phyloP scores from a whole-genome alignment of 2,797 vertebrate species.

The Eulemur rubriventer region DNA sequence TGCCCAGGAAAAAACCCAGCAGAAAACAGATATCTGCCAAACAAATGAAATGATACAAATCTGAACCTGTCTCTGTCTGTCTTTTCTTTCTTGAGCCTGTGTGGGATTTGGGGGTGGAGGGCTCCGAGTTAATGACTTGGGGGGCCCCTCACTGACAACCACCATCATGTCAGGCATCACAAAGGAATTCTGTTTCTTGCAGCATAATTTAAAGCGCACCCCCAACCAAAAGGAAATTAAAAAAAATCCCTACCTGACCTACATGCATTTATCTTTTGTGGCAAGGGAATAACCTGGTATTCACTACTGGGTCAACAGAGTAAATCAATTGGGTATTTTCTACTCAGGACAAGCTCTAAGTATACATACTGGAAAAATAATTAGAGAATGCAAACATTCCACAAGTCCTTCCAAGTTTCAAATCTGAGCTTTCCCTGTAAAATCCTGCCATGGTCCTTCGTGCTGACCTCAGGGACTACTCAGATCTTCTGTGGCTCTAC shows the following conservation, averaged over 20 bases:
- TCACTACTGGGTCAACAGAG: not conserved
- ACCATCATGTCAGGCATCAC: not conserved
- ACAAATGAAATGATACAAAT: not conserved
- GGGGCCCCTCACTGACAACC: not conserved
- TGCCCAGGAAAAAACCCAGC: not conserved
- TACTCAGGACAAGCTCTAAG: not conserved
- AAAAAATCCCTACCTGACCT: not conserved
- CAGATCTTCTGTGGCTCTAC: not conserved
- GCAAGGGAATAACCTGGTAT: not conserved
- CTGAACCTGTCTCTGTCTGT: not conserved
- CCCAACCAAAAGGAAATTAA: conserved; percentile 21
- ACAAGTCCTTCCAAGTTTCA: not conserved
- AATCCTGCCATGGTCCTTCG: fast-evolving
- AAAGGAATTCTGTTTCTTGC: not conserved
- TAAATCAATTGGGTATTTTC: not conserved
- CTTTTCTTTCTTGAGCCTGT: not conserved
- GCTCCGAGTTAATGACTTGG: not conserved
- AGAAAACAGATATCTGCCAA: not conserved
- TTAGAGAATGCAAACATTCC: not conserved
- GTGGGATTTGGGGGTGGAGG: not conserved
- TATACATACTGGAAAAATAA: not conserved
- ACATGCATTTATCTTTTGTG: not conserved
- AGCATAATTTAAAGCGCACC: not conserved
- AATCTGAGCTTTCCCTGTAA: not conserved
- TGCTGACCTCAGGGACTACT: not conserved